A percentile compares a stretch with the other conserved stretches of the same genome.
Conservation (phyloP, 1,140 invertebrate genomes). For the Thaumetopoea pityocampa region DNA sequence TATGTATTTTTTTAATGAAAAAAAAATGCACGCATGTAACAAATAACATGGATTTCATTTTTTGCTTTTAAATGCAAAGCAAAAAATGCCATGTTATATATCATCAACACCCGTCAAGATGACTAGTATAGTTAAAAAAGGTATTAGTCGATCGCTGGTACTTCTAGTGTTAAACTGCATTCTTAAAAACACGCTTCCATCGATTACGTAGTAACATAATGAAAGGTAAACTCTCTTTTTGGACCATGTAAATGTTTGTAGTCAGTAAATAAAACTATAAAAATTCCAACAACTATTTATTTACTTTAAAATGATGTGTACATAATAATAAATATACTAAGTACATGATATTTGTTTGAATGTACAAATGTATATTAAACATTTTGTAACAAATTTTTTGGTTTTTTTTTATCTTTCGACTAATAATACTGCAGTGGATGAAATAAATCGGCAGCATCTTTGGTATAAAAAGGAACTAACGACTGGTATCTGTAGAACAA, state of each 20-base stretch:
- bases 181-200: no score
- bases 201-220: no score
- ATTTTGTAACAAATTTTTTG: constrained; percentile 33
- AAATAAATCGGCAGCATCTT: constrained; percentile 12
- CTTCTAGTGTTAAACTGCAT: no score
- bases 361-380: constrained; percentile 74
- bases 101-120: no score
- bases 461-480: constrained; percentile 16
- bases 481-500: constrained; percentile 1
- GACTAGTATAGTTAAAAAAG: no score
- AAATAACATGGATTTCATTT: no score
- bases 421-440: constrained; percentile 10
- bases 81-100: no score
- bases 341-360: constrained; percentile 56
- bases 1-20: no score
- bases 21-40: no score
- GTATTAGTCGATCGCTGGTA: no score
- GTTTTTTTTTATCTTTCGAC: constrained; percentile 25
- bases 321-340: constrained; percentile 54
- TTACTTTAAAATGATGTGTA: constrained; percentile 53
- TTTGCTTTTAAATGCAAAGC: no score
- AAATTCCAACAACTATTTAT: constrained; percentile 64
- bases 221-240: no score
- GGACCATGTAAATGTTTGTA: constrained; percentile 28
- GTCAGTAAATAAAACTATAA: constrained; percentile 49